phyloP scores from a whole-genome alignment of 1,140 invertebrate species.

The Maniola jurtina region DNA sequence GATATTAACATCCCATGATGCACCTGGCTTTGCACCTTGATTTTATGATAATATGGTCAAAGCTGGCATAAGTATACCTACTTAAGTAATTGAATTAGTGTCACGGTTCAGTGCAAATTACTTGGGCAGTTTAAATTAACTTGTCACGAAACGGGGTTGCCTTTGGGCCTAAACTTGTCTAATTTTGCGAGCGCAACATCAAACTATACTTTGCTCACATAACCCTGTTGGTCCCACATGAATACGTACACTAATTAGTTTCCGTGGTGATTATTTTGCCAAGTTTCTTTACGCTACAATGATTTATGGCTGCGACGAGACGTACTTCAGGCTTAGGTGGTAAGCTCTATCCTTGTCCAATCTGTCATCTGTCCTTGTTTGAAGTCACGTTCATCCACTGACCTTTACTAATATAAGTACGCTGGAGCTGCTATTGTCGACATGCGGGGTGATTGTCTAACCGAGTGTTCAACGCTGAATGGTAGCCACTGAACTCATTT shows the following conservation, averaged over 20 bases:
- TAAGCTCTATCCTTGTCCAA: background rate
- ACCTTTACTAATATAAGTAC: background rate
- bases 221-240: slow-evolving; percentile 72
- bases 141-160: slow-evolving; percentile 69
- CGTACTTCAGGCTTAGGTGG: background rate
- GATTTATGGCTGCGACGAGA: slow-evolving; percentile 58
- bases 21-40: background rate
- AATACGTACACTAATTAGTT: slow-evolving; percentile 77
- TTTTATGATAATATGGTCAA: background rate
- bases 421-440: no score
- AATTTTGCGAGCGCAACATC: slow-evolving; percentile 76
- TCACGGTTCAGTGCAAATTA: slow-evolving; percentile 73
- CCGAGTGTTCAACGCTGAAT: no score
- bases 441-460: no score
- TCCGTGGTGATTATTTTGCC: slow-evolving; percentile 72
- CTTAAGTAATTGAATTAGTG: slow-evolving; percentile 72
- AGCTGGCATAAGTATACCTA: slow-evolving; percentile 54
- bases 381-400: background rate
- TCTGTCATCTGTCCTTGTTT: background rate
- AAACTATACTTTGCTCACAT: slow-evolving; percentile 74
- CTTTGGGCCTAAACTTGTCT: slow-evolving; percentile 74
- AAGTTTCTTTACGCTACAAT: slow-evolving; percentile 45
- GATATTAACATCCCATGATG: no score
- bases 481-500: no score
- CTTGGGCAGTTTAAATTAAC: slow-evolving; percentile 77